Evolutionary conservation across 2,113 vertebrate species (phyloP).

Genomic region (Dolichotis patagonum): DNA sequence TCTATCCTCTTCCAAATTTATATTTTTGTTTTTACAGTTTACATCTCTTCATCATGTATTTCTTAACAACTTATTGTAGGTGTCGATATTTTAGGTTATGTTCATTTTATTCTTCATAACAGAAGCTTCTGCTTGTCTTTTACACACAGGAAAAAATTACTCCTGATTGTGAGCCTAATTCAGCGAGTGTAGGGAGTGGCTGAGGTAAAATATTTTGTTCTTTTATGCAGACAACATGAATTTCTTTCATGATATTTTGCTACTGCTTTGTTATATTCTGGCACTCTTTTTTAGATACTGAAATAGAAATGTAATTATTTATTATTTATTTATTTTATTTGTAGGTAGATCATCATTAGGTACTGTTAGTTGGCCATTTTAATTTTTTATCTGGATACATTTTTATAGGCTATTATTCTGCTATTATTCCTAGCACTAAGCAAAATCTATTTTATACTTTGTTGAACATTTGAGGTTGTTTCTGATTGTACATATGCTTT

Average conservation of each 20-base stretch:
- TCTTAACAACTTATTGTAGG: background rate
- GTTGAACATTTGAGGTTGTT: background rate
- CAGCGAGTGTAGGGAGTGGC: background rate
- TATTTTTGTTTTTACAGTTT: background rate
- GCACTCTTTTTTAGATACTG: background rate
- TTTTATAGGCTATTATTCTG: background rate
- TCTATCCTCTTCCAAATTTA: background rate
- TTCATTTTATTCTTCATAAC: background rate
- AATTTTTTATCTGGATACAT: background rate
- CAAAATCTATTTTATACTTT: slow-evolving; percentile 14
- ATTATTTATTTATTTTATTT: background rate
- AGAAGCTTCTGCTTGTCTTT: background rate
- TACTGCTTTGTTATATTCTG: background rate
- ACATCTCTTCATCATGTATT: background rate
- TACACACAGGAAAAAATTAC: too few species aligned
- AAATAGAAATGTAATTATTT: background rate
- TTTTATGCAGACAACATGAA: background rate
- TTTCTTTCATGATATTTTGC: background rate
- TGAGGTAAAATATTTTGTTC: background rate
- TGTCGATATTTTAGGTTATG: background rate
- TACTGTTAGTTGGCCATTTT: background rate
- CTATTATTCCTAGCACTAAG: background rate
- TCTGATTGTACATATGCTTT: background rate
- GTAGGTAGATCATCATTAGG: background rate
- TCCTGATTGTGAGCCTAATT: background rate